Percentiles rank a stretch among this genome's conserved stretches.
Evolutionary conservation across 2,797 vertebrate genomes (phyloP).

Genomic region (Limnodromus scolopaceus): DNA sequence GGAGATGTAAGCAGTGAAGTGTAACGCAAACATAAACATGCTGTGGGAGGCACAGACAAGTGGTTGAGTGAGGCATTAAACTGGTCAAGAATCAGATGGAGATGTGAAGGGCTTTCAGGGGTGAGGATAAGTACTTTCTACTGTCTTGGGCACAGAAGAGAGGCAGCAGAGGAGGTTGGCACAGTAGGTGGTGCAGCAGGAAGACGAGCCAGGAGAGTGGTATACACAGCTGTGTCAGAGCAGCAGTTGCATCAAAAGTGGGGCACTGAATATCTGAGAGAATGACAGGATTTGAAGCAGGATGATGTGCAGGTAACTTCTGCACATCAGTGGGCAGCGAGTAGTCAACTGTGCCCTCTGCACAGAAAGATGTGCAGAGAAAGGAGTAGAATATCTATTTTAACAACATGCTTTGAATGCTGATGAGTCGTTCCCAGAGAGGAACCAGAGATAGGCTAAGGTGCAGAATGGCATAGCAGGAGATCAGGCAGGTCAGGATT

Average conservation of each 20-base stretch:
- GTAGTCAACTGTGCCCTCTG: neutral
- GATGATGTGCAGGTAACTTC: neutral
- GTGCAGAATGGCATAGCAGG: neutral
- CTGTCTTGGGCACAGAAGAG: neutral
- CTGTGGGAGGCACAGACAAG: neutral
- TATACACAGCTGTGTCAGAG: neutral
- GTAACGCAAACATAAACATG: neutral
- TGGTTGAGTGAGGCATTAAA: neutral
- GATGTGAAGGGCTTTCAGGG: neutral
- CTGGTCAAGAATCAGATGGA: neutral
- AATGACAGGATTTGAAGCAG: neutral
- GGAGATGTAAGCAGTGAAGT: neutral
- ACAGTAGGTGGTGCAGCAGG: neutral
- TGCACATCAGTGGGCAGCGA: neutral
- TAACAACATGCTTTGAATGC: neutral
- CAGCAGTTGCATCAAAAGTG: neutral
- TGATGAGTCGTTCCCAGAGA: neutral
- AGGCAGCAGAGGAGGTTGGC: neutral
- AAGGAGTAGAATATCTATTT: neutral
- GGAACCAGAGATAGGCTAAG: neutral
- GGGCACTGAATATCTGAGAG: neutral
- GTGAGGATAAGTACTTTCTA: neutral
- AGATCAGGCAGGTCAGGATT: neutral
- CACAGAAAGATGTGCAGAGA: neutral
- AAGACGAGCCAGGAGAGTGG: neutral